Base-by-base conservation (phyloP, 2,888 invertebrate genomes). In the Branchipolynoe longqiensis region DNA sequence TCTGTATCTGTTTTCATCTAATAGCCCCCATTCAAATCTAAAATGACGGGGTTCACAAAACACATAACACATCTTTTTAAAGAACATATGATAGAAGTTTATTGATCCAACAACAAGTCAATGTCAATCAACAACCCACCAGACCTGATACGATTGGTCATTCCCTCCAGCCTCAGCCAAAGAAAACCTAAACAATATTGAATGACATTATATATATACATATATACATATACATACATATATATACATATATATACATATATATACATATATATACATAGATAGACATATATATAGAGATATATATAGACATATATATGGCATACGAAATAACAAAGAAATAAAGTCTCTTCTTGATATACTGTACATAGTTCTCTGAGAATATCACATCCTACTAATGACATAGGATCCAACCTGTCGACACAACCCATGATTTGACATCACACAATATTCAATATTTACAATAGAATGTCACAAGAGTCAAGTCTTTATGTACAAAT, bases 341-440 rank as follows among this genome's bases (percentile, higher is more conserved):
- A n/a, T n/a, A n/a, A n/a, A n/a, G n/a, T n/a, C n/a, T n/a, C n/a
- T n/a, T n/a, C n/a, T n/a, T n/a, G n/a, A n/a, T n/a, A n/a, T n/a
- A n/a, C n/a, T n/a, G 69, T 69, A 69, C 69, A 69, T 38, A 33
- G 14, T 69, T 36, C 36, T 36, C 18, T 36, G 38, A 69, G 1
- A 69, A 69, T 69, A 69, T 69, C 69, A 69, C 69, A 69, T 69
- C 69, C 69, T 69, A 69, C 14, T 36, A 8, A n/a, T 36, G 12
- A 1, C 12, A 69, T 69, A 33, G 69, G 69, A 69, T 69, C 38
- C 69, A 69, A 69, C 69, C 38, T 33, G 18, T 18, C 33, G 38
- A 69, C 69, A 69, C 69, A 69, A 69, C 69, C 69, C 69, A n/a
- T n/a, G n/a, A n/a, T n/a, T n/a, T 69, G 69, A 69, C 38, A 38